These are phyloP conservation scores for Drosophila diplacantha DNA, from an alignment of 2,888 invertebrate genomes.

Conservation along the genomic window DNA sequence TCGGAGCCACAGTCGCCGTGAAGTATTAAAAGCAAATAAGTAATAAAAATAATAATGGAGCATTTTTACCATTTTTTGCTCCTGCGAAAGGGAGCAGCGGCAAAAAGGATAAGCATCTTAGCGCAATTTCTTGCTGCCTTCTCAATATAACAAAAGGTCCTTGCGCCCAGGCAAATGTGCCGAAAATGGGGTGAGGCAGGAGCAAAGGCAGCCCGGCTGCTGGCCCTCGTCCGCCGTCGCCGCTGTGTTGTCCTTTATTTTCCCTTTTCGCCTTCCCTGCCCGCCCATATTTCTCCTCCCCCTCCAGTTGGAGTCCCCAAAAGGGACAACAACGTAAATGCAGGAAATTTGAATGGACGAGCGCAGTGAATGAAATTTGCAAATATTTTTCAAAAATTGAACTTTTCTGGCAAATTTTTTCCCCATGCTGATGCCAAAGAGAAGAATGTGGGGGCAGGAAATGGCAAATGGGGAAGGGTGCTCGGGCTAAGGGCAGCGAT, in stretches of 20 bases:
- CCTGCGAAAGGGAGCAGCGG: slow-evolving; percentile 54
- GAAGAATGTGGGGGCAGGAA: slow-evolving; percentile 20
- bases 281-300: slow-evolving; percentile 25
- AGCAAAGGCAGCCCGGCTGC: slow-evolving; percentile 52
- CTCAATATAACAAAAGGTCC: slow-evolving; percentile 74
- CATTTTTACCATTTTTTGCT: slow-evolving; percentile 71
- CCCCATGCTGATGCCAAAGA: slow-evolving; percentile 34
- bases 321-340: slow-evolving; percentile 70
- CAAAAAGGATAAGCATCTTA: slow-evolving; percentile 73
- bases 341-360: slow-evolving; percentile 75
- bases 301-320: slow-evolving; percentile 39
- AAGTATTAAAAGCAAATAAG: slow-evolving; percentile 73
- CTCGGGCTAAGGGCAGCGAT: slow-evolving; percentile 37
- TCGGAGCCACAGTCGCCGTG: slow-evolving; percentile 53
- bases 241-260: slow-evolving; percentile 71
- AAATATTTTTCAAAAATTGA: slow-evolving; percentile 75
- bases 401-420: slow-evolving; percentile 73
- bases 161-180: slow-evolving; percentile 70
- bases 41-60: slow-evolving; percentile 73
- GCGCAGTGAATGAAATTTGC: slow-evolving; percentile 74
- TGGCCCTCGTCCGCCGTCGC: slow-evolving; percentile 47
- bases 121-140: slow-evolving; percentile 72
- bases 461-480: background rate
- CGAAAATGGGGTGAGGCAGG: slow-evolving; percentile 51
- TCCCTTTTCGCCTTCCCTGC: slow-evolving; percentile 41